Conservation (phyloP, 2,888 invertebrate species). For the Mythimna loreyi region DNA sequence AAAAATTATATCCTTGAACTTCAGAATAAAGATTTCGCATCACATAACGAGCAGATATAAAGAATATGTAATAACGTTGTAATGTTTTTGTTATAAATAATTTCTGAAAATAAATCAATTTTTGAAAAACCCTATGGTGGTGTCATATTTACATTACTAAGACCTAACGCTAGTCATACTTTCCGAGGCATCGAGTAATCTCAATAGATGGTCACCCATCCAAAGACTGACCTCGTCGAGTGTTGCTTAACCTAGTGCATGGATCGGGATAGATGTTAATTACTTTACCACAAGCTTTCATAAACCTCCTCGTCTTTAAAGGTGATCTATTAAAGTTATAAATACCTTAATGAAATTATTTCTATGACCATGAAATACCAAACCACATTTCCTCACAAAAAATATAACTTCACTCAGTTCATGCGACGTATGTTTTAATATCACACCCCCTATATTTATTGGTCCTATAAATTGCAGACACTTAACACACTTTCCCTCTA, state of each 20-base stretch:
- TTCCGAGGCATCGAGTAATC: too few relatives aligned
- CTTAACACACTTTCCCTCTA: constrained; percentile 53
- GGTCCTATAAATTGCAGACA: constrained; percentile 54
- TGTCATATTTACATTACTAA: too few relatives aligned
- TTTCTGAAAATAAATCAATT: neutral
- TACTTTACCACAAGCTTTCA: too few relatives aligned
- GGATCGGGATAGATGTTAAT: too few relatives aligned
- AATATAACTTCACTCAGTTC: constrained; percentile 29
- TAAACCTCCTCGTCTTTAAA: too few relatives aligned
- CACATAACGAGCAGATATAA: neutral
- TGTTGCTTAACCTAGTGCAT: too few relatives aligned
- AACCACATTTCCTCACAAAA: constrained; percentile 19
- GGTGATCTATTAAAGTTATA: too few relatives aligned
- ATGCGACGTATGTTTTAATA: constrained; percentile 47
- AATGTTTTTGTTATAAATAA: neutral
- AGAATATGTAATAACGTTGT: neutral
- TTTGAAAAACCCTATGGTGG: neutral
- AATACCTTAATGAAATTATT: too few relatives aligned
- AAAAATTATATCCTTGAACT: constrained; percentile 52
- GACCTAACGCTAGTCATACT: too few relatives aligned
- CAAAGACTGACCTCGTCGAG: too few relatives aligned
- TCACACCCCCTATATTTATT: constrained; percentile 52
- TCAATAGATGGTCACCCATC: too few relatives aligned
- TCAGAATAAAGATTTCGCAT: constrained; percentile 22
- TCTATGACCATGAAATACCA: neutral